Conservation (phyloP, 1,140 invertebrate species). For the Asbolus verrucosus region DNA sequence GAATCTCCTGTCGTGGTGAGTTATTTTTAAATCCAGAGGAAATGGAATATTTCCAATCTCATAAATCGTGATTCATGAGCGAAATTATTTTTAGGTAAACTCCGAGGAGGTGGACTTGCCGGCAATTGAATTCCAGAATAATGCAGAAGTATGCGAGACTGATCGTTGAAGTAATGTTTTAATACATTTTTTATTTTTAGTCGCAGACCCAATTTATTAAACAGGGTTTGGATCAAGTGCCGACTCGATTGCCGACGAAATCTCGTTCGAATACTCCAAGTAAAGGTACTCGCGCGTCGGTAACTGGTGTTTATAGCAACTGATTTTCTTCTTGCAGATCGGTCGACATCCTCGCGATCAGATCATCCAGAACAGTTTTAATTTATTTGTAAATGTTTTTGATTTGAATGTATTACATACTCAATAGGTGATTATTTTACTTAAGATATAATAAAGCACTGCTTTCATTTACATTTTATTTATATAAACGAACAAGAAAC, state of each 20-base stretch:
- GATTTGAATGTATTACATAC: not conserved
- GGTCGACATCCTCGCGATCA: constrained; percentile 33
- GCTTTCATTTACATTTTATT: constrained; percentile 16
- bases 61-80: not conserved
- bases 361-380: constrained; percentile 46
- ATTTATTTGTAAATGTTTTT: too few species aligned
- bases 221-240: constrained; percentile 63
- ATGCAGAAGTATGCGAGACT: constrained; percentile 46
- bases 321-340: constrained; percentile 47
- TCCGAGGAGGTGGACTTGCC: constrained; percentile 50
- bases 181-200: constrained; percentile 40
- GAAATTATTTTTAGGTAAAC: constrained; percentile 50
- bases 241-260: constrained; percentile 60
- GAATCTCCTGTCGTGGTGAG: constrained; percentile 39
- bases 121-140: constrained; percentile 50
- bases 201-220: constrained; percentile 48
- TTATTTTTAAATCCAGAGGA: too few species aligned
- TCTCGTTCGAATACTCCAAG: constrained; percentile 58
- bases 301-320: constrained; percentile 24
- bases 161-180: constrained; percentile 9
- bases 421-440: constrained; percentile 27
- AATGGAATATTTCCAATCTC: constrained; percentile 15
- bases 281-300: constrained; percentile 53
- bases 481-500: not conserved
- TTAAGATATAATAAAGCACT: constrained; percentile 2